Conservation (phyloP, 2,113 vertebrate species). For the Mohoua ochrocephala region DNA sequence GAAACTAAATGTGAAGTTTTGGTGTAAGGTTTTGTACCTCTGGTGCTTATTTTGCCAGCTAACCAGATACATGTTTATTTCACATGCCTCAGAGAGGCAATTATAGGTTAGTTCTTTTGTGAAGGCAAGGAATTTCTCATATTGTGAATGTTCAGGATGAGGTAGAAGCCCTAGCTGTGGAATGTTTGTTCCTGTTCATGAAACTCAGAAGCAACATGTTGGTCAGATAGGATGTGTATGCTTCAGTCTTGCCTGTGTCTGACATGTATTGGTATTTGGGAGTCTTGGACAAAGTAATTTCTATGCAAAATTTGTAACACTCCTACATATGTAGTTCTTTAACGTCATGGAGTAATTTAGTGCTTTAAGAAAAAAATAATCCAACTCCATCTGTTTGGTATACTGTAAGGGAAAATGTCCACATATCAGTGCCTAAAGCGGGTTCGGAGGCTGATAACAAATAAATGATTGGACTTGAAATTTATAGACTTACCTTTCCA, state of each 20-base stretch:
- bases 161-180: not conserved
- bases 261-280: not conserved
- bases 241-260: not conserved
- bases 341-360: not conserved
- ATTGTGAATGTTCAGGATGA: not conserved
- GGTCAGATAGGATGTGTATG: not conserved
- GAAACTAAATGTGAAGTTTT: not conserved
- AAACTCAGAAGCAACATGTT: not conserved
- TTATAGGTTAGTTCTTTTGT: not conserved
- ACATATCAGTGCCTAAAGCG: not conserved
- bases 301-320: not conserved
- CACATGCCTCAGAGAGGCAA: not conserved
- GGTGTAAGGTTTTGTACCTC: not conserved
- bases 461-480: not conserved
- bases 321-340: not conserved
- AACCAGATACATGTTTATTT: not conserved
- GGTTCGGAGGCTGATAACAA: not conserved
- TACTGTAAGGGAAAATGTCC: not conserved
- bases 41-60: not conserved
- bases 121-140: not conserved
- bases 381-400: not conserved
- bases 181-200: not conserved
- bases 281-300: not conserved
- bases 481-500: conserved; percentile 19
- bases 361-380: not conserved